Conservation (phyloP, 2,113 vertebrate species). For the Ariopsis seemanni region DNA sequence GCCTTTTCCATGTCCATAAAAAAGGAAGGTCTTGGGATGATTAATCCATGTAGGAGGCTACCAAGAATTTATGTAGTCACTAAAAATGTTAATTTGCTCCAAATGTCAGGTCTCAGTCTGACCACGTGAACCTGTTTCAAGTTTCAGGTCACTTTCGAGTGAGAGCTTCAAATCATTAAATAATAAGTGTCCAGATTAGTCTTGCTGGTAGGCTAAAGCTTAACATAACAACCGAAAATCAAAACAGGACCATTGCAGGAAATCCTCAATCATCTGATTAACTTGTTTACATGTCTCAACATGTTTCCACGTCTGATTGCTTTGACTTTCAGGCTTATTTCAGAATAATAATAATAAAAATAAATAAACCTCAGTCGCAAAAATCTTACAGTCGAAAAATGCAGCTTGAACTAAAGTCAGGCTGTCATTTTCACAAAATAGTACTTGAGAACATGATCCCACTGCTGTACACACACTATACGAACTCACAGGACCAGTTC, state of each 20-base stretch:
- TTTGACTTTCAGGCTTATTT: neutral
- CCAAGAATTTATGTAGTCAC: neutral
- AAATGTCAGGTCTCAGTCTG: neutral
- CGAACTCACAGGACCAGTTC: constrained; percentile 9
- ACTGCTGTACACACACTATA: neutral
- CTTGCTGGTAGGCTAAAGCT: neutral
- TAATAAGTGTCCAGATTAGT: neutral
- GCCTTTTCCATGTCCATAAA: neutral
- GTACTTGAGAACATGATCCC: constrained; percentile 1
- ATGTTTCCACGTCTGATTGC: neutral
- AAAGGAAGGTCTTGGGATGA: neutral
- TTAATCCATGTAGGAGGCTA: neutral
- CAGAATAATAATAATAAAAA: neutral
- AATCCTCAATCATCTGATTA: constrained; percentile 23
- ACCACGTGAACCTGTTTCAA: neutral
- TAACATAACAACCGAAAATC: neutral
- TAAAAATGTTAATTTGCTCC: constrained; percentile 17
- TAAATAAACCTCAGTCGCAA: neutral
- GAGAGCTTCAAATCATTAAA: neutral
- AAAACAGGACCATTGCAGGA: constrained; percentile 5
- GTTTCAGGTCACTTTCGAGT: neutral
- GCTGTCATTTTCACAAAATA: neutral
- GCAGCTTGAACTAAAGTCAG: neutral
- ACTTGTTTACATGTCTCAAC: constrained; percentile 2
- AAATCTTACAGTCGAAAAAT: neutral